These are phyloP conservation scores for Drosophila affinis DNA, from an alignment of 2,888 invertebrate genomes.

Conservation along the genomic window DNA sequence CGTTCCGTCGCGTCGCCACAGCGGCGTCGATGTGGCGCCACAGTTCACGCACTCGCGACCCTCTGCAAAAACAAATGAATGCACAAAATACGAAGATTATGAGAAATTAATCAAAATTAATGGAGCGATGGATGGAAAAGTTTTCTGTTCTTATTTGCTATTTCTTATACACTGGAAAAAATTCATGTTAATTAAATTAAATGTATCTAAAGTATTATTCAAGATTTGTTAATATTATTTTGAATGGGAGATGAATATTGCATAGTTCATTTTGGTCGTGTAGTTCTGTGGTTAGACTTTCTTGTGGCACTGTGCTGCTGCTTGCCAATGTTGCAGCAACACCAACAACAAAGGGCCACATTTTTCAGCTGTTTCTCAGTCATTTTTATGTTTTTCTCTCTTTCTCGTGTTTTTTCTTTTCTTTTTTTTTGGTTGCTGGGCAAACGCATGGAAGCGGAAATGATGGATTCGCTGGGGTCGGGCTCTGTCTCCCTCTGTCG, in stretches of 20 bases:
- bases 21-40: slow-evolving; percentile 98
- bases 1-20: slow-evolving; percentile 98
- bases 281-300: background rate
- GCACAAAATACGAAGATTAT: slow-evolving; percentile 6
- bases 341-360: slow-evolving; percentile 52
- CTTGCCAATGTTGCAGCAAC: slow-evolving; percentile 20
- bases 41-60: slow-evolving; percentile 99
- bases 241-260: slow-evolving; percentile 21
- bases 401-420: slow-evolving; percentile 19
- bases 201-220: slow-evolving; percentile 9
- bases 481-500: slow-evolving; percentile 23
- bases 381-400: slow-evolving; percentile 31
- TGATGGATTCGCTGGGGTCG: slow-evolving; percentile 82
- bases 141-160: background rate
- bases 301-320: background rate
- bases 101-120: background rate
- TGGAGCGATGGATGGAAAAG: background rate
- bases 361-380: slow-evolving; percentile 75
- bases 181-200: background rate
- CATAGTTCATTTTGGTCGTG: background rate
- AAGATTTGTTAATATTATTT: slow-evolving; percentile 16
- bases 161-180: background rate
- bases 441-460: slow-evolving; percentile 84
- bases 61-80: slow-evolving; percentile 85
- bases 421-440: slow-evolving; percentile 54